These are phyloP conservation scores for Oncorhynchus tshawytscha DNA, from an alignment of 2,113 vertebrate species.

Conservation along the genomic window DNA sequence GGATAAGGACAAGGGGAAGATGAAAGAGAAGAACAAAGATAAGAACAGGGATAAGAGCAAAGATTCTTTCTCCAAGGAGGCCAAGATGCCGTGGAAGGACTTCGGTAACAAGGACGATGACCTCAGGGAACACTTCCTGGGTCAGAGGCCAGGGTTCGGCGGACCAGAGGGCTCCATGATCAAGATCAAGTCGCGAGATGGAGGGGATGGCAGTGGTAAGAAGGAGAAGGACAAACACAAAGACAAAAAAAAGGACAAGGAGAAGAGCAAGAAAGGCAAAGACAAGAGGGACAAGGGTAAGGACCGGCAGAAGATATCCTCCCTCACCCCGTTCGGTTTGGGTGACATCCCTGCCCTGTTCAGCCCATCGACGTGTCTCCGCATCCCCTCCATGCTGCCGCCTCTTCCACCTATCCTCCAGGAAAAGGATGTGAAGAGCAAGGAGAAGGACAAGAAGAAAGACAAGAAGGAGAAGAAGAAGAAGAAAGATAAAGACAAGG, in stretches of 20 bases:
- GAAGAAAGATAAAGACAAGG: constrained; percentile 91
- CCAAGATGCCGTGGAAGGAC: constrained; percentile 84
- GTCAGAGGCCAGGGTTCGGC: constrained; percentile 68
- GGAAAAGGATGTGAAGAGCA: constrained; percentile 87
- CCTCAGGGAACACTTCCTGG: constrained; percentile 75
- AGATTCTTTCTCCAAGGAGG: constrained; percentile 73
- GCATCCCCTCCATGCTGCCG: constrained; percentile 81
- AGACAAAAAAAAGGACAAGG: constrained; percentile 94
- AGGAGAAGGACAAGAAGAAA: constrained; percentile 94
- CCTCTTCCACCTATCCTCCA: constrained; percentile 84
- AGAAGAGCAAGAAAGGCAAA: constrained; percentile 88
- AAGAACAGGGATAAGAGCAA: constrained; percentile 72
- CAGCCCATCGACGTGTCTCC: constrained; percentile 77
- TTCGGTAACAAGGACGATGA: constrained; percentile 78
- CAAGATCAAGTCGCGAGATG: constrained; percentile 71
- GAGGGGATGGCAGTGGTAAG: constrained; percentile 64
- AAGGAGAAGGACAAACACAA: constrained; percentile 93
- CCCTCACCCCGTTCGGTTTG: constrained; percentile 72
- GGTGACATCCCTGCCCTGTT: constrained; percentile 80
- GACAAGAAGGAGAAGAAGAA: constrained; percentile 98
- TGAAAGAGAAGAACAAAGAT: constrained; percentile 84
- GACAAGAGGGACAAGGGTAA: constrained; percentile 89
- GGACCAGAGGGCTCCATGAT: constrained; percentile 51
- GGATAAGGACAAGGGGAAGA: constrained; percentile 82
- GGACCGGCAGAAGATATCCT: constrained; percentile 77